Evolutionary conservation across 35 echinoderm and acorn worm species (phyloP), one percentile per base, ranked within the genome.

Genomic region (Holothuria glaberrima): DNA sequence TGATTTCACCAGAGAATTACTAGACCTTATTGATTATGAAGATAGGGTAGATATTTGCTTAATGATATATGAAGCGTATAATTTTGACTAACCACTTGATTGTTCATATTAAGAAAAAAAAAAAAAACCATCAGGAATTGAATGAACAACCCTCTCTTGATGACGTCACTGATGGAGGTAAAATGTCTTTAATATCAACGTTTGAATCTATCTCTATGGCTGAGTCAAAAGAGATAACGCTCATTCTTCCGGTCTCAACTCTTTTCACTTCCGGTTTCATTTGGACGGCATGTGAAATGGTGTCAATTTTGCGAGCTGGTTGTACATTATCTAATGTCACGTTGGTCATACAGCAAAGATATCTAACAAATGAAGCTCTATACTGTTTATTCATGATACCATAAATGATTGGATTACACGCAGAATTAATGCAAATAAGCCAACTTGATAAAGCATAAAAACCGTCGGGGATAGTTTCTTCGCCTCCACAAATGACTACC

Each of bases 351-450:
- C 85, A 87, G 58, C 89, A 67, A 20, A 90, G 63, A 50, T 76
- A 68, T 48, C 63, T 68, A 44, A 65, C 54, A 79, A 96, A 93
- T 2, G 91, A 92, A 21, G 61, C 35, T 27, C 93, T 41, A 52
- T 66, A 94, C 16, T 91, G 93, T 81, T 84, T 86, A 68, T 94
- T 88, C 48, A 91, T 80, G n/a, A 91, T 87, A 14, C 93, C 73
- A 36, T 94, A 94, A 25, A 94, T 91, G 31, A 96, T 46, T 14
- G 94, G 94, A 32, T 96, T 96, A 30, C 71, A 93, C 18, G 91
- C 91, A 27, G 91, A 93, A 59, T 96, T 96, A 7, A 61, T 22
- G 33, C 92, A 90, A 9, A 91, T 91, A 12, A 96, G 62, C 88
- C 87, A 96, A 28, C 88, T 96, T 0, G 91, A 86, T 18, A 91